Percentiles rank a stretch among this genome's conserved stretches.
These are phyloP conservation scores for Pinctada fucata DNA, from an alignment of 2,888 invertebrate genomes.

Conservation along the genomic window DNA sequence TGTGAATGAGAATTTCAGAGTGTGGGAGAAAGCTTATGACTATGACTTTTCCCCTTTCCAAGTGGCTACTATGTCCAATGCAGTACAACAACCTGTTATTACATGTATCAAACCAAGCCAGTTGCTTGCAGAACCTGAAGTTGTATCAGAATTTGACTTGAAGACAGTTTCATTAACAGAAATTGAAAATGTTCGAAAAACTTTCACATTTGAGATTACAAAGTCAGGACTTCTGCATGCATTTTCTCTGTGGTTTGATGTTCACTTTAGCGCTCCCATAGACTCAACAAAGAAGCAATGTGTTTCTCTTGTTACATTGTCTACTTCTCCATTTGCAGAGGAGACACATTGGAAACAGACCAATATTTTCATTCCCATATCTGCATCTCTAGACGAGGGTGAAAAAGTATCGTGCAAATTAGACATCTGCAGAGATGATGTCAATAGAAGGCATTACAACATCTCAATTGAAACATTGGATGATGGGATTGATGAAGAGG, in stretches of 20 bases:
- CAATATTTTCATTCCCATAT: constrained; percentile 88
- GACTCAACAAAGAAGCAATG: background rate
- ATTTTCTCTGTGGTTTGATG: constrained; percentile 75
- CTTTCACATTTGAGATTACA: constrained; percentile 59
- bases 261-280: constrained; percentile 56
- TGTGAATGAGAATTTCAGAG: constrained; percentile 64
- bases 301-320: constrained; percentile 81
- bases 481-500: constrained; percentile 36
- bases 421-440: constrained; percentile 57
- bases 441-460: constrained; percentile 65
- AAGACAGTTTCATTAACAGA: constrained; percentile 64
- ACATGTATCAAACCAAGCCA: constrained; percentile 55
- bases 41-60: constrained; percentile 72
- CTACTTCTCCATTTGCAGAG: constrained; percentile 86
- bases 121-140: constrained; percentile 61
- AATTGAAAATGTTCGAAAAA: constrained; percentile 54
- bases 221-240: constrained; percentile 69
- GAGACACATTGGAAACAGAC: constrained; percentile 98
- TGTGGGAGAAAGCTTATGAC: constrained; percentile 74
- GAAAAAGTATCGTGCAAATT: constrained; percentile 62
- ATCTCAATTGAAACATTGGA: constrained; percentile 64
- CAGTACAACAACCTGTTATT: constrained; percentile 63
- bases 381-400: constrained; percentile 85
- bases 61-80: constrained; percentile 50
- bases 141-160: constrained; percentile 65